Percentiles rank a stretch among this genome's conserved stretches.
Conservation (phyloP, 2,888 invertebrate genomes). For the Selenia dentaria region DNA sequence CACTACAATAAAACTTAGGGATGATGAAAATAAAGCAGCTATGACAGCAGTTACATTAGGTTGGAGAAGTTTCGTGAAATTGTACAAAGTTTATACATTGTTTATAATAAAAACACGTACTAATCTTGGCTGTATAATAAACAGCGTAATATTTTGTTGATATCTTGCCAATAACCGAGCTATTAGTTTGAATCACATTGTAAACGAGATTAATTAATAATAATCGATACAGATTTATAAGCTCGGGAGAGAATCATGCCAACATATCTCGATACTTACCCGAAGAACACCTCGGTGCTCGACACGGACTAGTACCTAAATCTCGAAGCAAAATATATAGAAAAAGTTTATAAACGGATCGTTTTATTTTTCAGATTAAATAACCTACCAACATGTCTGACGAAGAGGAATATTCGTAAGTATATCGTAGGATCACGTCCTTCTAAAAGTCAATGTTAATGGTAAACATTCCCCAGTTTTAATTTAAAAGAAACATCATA, state of each 20-base stretch:
- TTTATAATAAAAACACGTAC: not conserved
- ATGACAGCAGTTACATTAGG: no score
- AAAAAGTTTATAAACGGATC: constrained; percentile 8
- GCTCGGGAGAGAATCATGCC: constrained; percentile 1
- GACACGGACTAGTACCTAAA: no score
- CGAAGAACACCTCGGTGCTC: no score
- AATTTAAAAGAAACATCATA: constrained; percentile 1
- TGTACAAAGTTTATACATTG: not conserved
- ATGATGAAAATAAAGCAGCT: no score
- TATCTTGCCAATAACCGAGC: constrained; percentile 6
- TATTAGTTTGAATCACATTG: not conserved
- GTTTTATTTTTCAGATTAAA: constrained; percentile 65
- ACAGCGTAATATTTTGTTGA: constrained; percentile 1
- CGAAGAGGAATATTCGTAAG: constrained; percentile 98
- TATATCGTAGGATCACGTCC: constrained; percentile 56
- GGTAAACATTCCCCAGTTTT: constrained; percentile 2
- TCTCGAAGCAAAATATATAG: not conserved
- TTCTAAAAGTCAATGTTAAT: not conserved
- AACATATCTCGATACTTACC: constrained; percentile 1
- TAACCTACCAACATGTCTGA: constrained; percentile 93
- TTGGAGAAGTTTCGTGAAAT: no score
- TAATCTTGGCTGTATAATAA: not conserved
- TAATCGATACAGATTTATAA: constrained; percentile 1
- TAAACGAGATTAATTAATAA: not conserved
- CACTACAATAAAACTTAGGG: no score